A percentile compares a stretch with the other conserved stretches of the same genome.
Conservation (phyloP, 2,797 vertebrate genomes). For the Malacoctenus gilli region DNA sequence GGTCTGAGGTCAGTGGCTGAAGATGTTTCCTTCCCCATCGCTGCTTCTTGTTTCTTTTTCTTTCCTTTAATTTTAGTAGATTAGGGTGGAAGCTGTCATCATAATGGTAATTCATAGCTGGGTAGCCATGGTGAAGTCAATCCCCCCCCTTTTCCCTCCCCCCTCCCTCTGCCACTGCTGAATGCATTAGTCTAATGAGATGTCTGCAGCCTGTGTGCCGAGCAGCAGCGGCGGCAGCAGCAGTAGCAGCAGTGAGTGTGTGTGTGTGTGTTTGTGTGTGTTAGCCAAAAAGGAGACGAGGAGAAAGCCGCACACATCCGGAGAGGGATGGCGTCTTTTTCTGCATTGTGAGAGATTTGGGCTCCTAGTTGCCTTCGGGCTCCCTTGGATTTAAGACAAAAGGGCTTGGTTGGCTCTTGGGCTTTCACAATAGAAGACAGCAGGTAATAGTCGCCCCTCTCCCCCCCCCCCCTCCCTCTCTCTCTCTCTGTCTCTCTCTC, state of each 20-base stretch:
- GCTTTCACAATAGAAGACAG: slow-evolving; percentile 65
- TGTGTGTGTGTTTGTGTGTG: no score
- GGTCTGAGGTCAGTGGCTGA: background rate
- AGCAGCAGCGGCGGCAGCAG: slow-evolving; percentile 52
- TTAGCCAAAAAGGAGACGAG: slow-evolving; percentile 69
- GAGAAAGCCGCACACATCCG: slow-evolving; percentile 66
- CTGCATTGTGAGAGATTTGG: slow-evolving; percentile 75
- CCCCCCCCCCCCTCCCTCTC: slow-evolving; percentile 4
- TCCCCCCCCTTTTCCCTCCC: slow-evolving; percentile 59
- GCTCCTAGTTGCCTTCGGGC: slow-evolving; percentile 52
- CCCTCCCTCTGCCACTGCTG: slow-evolving; percentile 86
- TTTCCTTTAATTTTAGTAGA: slow-evolving; percentile 45
- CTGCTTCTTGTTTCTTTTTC: slow-evolving; percentile 13
- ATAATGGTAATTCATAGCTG: slow-evolving; percentile 95
- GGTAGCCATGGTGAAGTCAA: slow-evolving; percentile 94
- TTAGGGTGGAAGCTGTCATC: slow-evolving; percentile 90
- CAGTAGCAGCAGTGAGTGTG: slow-evolving; percentile 16
- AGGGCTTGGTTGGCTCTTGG: slow-evolving; percentile 52
- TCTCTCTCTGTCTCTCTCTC: slow-evolving; percentile 14
- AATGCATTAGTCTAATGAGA: slow-evolving; percentile 98
- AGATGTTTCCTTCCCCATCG: slow-evolving; percentile 17
- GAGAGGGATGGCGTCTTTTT: slow-evolving; percentile 84
- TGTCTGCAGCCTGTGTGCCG: slow-evolving; percentile 87
- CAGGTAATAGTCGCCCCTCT: slow-evolving; percentile 67
- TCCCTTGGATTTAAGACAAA: slow-evolving; percentile 56